Evolutionary conservation across 30 jellyfish, hydroid and myxozoan species (phyloP).

Genomic region (Mastigias papua): DNA sequence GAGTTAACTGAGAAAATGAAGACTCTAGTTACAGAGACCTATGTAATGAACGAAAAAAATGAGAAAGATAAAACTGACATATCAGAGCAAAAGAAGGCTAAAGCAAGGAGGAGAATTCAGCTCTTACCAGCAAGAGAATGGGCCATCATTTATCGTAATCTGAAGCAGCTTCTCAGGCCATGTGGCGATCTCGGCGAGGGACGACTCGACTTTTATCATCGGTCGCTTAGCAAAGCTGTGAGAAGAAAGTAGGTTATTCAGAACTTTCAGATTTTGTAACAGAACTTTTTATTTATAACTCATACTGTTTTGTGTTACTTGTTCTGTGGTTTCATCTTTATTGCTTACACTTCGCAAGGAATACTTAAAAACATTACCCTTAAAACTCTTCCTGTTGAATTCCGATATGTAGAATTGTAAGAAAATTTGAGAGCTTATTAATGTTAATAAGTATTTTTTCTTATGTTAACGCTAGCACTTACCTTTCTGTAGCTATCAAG

Average conservation of each 20-base stretch:
- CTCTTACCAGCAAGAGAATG: slow-evolving; percentile 75
- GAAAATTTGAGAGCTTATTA: no score
- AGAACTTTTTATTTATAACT: background rate
- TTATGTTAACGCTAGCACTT: no score
- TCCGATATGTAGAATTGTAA: no score
- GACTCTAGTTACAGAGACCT: slow-evolving; percentile 74
- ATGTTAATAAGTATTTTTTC: no score
- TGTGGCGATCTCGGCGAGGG: slow-evolving; percentile 81
- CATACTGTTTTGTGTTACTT: background rate
- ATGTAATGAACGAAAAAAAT: slow-evolving; percentile 61
- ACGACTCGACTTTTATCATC: slow-evolving; percentile 73
- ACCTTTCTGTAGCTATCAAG: no score
- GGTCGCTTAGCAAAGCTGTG: slow-evolving; percentile 77
- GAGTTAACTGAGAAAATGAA: slow-evolving; percentile 49
- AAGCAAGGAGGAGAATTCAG: slow-evolving; percentile 38
- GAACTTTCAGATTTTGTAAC: no score
- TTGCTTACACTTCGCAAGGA: no score
- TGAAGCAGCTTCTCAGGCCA: slow-evolving; percentile 72
- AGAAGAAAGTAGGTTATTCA: slow-evolving; percentile 53
- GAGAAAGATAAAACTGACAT: slow-evolving; percentile 5
- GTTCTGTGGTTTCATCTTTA: no score
- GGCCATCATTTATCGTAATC: slow-evolving; percentile 72
- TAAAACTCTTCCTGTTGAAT: no score
- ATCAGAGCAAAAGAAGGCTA: slow-evolving; percentile 1
- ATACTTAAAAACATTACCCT: no score